Evolutionary conservation across 2,888 invertebrate genomes (phyloP), one percentile per base, ranked within the genome.

Genomic region (Apamea monoglypha): DNA sequence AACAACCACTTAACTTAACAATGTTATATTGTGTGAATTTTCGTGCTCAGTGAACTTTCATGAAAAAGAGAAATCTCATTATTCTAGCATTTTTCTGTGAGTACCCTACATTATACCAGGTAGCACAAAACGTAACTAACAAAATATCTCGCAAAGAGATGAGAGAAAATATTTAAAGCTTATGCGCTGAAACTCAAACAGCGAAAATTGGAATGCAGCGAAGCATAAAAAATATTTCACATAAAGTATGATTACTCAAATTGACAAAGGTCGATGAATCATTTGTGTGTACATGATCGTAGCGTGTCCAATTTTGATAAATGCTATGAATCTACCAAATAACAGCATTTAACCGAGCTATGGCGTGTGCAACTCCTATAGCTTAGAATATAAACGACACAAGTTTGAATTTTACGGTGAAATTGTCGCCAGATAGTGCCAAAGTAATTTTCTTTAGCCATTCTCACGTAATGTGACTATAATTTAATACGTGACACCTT

Each of bases 381-480:
- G 87, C 87, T 89, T 83, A 82, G 82, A 83, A 79, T 82, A 83
- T 82, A 83, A 89, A 88, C 84, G 86, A 88, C 84, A 78, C 73
- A 90, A 90, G 85, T 91, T 90, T 86, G 90, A 88, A 89, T 88
- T 88, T 86, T 83, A 88, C 86, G 74, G 84, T 83, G 29, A 87
- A 88, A 89, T 90, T 89, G 88, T 85, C 90, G 83, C 87, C 87
- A 80, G 79, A 85, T 81, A 86, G 86, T 87, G 85, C 83, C 80
- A 82, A 86, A 86, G 88, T 79, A 84, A 87, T 90, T 89, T 87
- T 86, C 80, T 82, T 86, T 66, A 77, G 80, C 74, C 74, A 86
- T 87, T 88, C 87, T 85, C 83, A 85, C 83, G 83, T 75, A 73
- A 82, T 80, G 78, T 86, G 50, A 82, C 81, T 80, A 82, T 83